A percentile compares a stretch with the other conserved stretches of the same genome.
Evolutionary conservation across 2,797 vertebrate species (phyloP).

Genomic region (Coranthus polyacanthus): DNA sequence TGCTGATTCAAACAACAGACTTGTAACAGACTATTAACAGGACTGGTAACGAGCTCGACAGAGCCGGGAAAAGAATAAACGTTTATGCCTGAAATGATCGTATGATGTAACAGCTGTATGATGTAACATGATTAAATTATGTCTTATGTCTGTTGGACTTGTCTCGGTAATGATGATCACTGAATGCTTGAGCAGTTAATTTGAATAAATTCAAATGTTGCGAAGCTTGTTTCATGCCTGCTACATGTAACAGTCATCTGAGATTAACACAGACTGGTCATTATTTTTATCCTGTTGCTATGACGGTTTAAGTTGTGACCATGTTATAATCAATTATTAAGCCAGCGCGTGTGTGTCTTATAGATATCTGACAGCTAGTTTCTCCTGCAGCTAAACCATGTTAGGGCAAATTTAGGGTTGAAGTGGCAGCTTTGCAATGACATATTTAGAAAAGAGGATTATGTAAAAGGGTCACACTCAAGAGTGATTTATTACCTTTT

Average conservation of each 20-base stretch:
- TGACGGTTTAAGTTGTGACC: constrained; percentile 8
- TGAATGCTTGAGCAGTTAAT: constrained; percentile 1
- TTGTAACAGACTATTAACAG: constrained; percentile 62
- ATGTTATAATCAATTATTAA: constrained; percentile 13
- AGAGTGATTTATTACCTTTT: constrained; percentile 68
- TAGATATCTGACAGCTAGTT: constrained; percentile 4
- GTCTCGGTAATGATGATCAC: constrained; percentile 14
- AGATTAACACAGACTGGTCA: constrained; percentile 20
- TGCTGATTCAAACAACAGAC: constrained; percentile 69
- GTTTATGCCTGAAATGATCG: constrained; percentile 9
- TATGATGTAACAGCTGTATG: constrained; percentile 7
- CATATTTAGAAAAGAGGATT: constrained; percentile 41
- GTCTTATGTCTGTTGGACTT: constrained; percentile 21
- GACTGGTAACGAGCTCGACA: constrained; percentile 22
- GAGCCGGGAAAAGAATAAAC: neutral
- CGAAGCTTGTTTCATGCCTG: constrained; percentile 17
- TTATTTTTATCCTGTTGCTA: constrained; percentile 27
- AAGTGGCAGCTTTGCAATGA: constrained; percentile 10
- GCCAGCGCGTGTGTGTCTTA: neutral
- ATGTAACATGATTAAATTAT: constrained; percentile 39
- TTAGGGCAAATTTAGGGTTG: neutral
- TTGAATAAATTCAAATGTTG: constrained; percentile 21
- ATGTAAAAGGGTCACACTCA: constrained; percentile 57
- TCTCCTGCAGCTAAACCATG: constrained; percentile 13
- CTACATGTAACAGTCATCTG: constrained; percentile 16